phyloP scores from a whole-genome alignment of 2,797 vertebrate species.

The Cetoscarus ocellatus region DNA sequence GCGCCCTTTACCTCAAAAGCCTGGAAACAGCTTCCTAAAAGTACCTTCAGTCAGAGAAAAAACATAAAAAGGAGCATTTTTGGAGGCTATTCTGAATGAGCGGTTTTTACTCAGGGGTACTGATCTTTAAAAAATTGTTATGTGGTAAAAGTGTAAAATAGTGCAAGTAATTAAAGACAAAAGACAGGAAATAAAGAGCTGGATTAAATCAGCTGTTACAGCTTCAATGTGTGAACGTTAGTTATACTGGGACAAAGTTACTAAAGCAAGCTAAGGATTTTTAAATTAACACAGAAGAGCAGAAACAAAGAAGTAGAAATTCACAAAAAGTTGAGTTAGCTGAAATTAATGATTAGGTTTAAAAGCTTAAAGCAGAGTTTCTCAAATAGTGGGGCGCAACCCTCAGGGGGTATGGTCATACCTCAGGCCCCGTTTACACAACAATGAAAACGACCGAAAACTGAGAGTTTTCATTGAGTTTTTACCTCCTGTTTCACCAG shows the following conservation, averaged over 20 bases:
- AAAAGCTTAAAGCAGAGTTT: no score
- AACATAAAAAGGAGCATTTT: neutral
- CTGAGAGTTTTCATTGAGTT: no score
- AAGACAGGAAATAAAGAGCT: neutral
- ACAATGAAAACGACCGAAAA: no score
- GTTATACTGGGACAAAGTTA: neutral
- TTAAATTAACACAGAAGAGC: no score
- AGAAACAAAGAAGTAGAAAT: no score
- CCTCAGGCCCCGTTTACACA: no score
- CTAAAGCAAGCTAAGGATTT: neutral
- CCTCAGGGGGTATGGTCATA: no score
- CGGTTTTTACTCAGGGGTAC: neutral
- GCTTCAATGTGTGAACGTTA: no score
- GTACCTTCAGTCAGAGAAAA: neutral
- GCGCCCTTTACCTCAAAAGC: conserved; percentile 16
- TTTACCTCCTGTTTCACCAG: no score
- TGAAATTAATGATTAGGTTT: no score
- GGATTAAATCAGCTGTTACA: neutral
- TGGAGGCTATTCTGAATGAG: neutral
- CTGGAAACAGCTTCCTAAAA: neutral
- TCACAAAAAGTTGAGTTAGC: no score
- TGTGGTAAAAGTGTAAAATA: neutral
- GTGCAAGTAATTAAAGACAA: neutral
- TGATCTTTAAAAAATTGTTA: neutral
- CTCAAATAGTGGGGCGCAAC: no score